These are phyloP conservation scores for Telmatherina bonti DNA, from an alignment of 2,797 vertebrate genomes.

Conservation along the genomic window DNA sequence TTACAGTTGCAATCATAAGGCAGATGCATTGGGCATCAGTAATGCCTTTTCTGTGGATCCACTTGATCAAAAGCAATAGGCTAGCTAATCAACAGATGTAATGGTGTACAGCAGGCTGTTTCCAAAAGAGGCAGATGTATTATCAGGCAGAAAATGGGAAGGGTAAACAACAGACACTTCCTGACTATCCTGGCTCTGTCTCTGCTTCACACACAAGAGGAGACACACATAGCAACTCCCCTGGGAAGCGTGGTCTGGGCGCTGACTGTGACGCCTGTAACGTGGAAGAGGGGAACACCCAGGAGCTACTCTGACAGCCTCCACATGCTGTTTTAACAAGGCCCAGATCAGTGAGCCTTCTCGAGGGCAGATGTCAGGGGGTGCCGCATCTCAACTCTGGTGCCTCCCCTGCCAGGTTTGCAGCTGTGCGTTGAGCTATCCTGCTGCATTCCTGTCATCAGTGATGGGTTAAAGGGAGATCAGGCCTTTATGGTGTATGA, in stretches of 20 bases:
- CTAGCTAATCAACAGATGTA: constrained; percentile 68
- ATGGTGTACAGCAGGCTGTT: constrained; percentile 37
- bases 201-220: neutral
- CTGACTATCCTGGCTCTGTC: neutral
- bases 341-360: constrained; percentile 53
- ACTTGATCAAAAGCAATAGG: constrained; percentile 68
- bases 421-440: constrained; percentile 42
- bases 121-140: constrained; percentile 61
- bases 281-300: constrained; percentile 28
- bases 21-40: constrained; percentile 61
- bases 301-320: constrained; percentile 34
- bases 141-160: constrained; percentile 48
- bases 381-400: constrained; percentile 27
- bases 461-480: constrained; percentile 7
- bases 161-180: constrained; percentile 47
- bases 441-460: constrained; percentile 15
- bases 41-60: constrained; percentile 48
- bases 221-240: constrained; percentile 23
- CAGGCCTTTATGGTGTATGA: neutral
- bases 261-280: constrained; percentile 37
- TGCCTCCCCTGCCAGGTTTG: constrained; percentile 33
- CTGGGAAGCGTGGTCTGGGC: constrained; percentile 40
- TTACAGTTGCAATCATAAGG: constrained; percentile 65
- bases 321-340: constrained; percentile 67
- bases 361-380: constrained; percentile 53